These are phyloP conservation scores for Patiria miniata DNA, from an alignment of 35 echinoderm and acorn worm genomes.

Conservation along the genomic window DNA sequence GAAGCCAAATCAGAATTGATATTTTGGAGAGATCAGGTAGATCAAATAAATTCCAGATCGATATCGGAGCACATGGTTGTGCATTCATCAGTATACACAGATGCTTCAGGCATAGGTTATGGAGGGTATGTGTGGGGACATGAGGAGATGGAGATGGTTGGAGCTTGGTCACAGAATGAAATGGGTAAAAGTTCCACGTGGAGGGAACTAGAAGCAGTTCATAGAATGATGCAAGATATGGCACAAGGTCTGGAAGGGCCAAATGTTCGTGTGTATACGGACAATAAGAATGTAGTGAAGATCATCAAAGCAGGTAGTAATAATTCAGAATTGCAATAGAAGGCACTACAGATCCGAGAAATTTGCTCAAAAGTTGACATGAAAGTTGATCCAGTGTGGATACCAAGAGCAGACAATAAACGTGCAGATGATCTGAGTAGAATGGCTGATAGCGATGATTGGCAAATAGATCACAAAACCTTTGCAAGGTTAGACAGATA, in stretches of 20 bases:
- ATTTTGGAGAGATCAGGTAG: constrained; percentile 17
- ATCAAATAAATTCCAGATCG: no score
- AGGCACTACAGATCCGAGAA: constrained; percentile 12
- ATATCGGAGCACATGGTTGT: no score
- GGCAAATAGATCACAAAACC: neutral
- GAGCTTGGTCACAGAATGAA: constrained; percentile 34
- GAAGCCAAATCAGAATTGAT: neutral
- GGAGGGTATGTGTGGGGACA: neutral
- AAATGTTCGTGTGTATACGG: constrained; percentile 35
- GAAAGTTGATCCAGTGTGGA: constrained; percentile 38
- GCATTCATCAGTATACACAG: no score
- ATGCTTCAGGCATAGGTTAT: no score
- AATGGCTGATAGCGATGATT: constrained; percentile 27
- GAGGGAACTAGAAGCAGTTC: constrained; percentile 47
- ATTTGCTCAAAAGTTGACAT: no score
- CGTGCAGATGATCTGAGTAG: constrained; percentile 32
- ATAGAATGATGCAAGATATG: neutral
- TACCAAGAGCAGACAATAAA: constrained; percentile 33
- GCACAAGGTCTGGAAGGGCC: constrained; percentile 21
- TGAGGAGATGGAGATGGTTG: neutral
- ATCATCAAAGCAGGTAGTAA: constrained; percentile 40
- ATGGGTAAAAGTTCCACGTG: constrained; percentile 41
- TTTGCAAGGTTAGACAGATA: neutral
- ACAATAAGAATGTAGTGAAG: constrained; percentile 37
- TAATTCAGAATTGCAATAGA: neutral